These are phyloP conservation scores for Dermochelys coriacea DNA, from an alignment of 2,797 vertebrate genomes.

Conservation along the genomic window DNA sequence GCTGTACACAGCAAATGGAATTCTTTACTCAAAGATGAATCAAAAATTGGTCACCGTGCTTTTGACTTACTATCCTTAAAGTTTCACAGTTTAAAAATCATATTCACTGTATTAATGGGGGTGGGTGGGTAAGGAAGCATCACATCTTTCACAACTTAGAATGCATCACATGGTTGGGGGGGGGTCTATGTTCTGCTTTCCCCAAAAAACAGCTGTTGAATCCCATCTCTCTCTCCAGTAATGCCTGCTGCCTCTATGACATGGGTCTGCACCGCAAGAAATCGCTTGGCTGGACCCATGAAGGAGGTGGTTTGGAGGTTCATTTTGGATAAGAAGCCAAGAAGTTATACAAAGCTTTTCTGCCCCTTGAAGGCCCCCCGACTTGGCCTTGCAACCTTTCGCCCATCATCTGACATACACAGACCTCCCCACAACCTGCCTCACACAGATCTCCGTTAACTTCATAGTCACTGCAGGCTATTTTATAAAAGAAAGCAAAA, in stretches of 20 bases:
- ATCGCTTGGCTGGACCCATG: slow-evolving; percentile 35
- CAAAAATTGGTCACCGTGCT: accelerated
- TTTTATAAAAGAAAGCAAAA: background rate
- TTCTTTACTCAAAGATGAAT: slow-evolving; percentile 41
- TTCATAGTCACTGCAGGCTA: background rate
- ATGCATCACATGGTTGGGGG: background rate
- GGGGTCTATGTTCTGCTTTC: slow-evolving; percentile 27
- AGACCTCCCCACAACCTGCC: background rate
- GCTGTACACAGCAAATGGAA: background rate
- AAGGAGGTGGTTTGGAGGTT: slow-evolving; percentile 40
- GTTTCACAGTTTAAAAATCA: slow-evolving; percentile 51
- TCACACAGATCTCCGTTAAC: background rate
- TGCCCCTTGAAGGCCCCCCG: background rate
- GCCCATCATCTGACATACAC: background rate
- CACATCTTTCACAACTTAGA: slow-evolving; percentile 43
- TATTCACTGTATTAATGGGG: background rate
- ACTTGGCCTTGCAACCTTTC: background rate
- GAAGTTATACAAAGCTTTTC: background rate
- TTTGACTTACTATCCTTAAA: background rate
- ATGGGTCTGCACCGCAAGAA: slow-evolving; percentile 27
- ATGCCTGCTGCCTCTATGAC: slow-evolving; percentile 14
- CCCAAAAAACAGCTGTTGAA: background rate
- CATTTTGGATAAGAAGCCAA: slow-evolving; percentile 21
- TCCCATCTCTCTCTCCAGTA: background rate
- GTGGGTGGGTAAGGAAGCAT: slow-evolving; percentile 44